Conservation (phyloP, 2,888 invertebrate genomes). For the Ceratothoa steindachneri region DNA sequence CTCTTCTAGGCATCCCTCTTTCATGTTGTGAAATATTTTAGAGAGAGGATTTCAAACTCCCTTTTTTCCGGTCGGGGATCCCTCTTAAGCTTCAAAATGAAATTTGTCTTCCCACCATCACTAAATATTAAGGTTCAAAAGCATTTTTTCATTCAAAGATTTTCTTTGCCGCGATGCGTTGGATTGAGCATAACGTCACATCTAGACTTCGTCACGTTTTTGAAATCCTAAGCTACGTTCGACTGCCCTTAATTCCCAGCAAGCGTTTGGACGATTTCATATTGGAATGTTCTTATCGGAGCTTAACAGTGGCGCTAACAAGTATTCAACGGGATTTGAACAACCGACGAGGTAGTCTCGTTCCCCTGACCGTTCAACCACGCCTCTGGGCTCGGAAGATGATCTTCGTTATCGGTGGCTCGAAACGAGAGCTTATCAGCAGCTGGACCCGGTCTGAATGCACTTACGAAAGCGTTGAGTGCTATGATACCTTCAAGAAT, state of each 20-base stretch:
- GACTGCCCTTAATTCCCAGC: constrained; percentile 76
- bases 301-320: constrained; percentile 70
- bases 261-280: constrained; percentile 73
- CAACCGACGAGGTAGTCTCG: constrained; percentile 70
- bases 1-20: no score
- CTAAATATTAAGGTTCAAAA: no score
- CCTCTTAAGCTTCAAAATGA: no score
- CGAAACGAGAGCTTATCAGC: constrained; percentile 66
- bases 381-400: constrained; percentile 79
- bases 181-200: constrained; percentile 77
- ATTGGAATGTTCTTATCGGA: constrained; percentile 72
- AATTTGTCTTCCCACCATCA: no score
- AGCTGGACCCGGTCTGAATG: constrained; percentile 73
- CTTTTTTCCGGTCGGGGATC: no score
- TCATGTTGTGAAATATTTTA: no score
- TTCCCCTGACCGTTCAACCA: constrained; percentile 66
- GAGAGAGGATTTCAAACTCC: no score
- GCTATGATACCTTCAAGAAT: constrained; percentile 72
- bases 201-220: constrained; percentile 76
- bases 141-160: constrained; percentile 60
- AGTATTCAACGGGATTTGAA: constrained; percentile 65
- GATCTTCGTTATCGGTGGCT: constrained; percentile 83
- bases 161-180: constrained; percentile 77
- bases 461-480: constrained; percentile 75
- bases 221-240: constrained; percentile 74